These are phyloP conservation scores for Apis mellifera DNA, from an alignment of 1,140 invertebrate species.

Conservation along the genomic window Amel_HAv3.1 CM009934.2:11607001-11607500, in stretches of 20 bases:
- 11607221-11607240: too few relatives aligned
- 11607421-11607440: not conserved
- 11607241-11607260: too few relatives aligned
- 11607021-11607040: constrained; percentile 11
- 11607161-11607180: not conserved
- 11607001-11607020: not conserved
- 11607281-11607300: constrained; percentile 8
- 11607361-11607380: too few relatives aligned
- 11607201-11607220: not conserved
- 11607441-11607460: not conserved
- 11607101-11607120: too few relatives aligned
- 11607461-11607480: too few relatives aligned
- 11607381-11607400: not conserved
- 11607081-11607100: not conserved
- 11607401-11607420: constrained; percentile 1
- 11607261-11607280: not conserved
- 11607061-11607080: constrained; percentile 18
- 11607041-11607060: constrained; percentile 30
- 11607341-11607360: not conserved
- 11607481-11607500: too few relatives aligned
- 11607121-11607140: not conserved
- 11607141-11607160: not conserved
- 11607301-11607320: not conserved
- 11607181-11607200: not conserved
- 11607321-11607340: not conserved